Base-by-base conservation (phyloP, 2,888 invertebrate genomes). In the Mythimna albipuncta region DNA sequence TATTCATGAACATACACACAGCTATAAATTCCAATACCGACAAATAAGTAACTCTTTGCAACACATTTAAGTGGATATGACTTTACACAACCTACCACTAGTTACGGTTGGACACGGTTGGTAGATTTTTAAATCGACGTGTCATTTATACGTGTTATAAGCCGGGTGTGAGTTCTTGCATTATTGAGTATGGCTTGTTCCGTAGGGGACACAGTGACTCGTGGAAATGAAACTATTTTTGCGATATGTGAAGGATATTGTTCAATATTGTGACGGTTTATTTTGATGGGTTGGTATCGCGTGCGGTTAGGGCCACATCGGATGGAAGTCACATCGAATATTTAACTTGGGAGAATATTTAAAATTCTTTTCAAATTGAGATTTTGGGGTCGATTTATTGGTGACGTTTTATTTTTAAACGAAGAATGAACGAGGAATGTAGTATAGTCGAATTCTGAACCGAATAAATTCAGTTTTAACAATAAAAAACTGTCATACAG, bases 201-300 rank as follows among this genome's bases (percentile, higher is more conserved):
- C 72, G 81, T 66, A 66, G 79, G 81, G 79, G 75, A 77, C 73
- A 64, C 35, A 63, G n/a, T 44, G 50, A 66, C 65, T 65, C 69
- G 69, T 70, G 64, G 44, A 72, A 81, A 79, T 72, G 67, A 79
- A 81, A 79, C 79, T 72, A 79, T 79, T 81, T 81, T 81, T 77
- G 61, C 61, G 61, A 64, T 63, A 41, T 62, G 54, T 58, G 16
- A 54, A 47, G 54, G 26, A 58, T 55, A 66, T 67, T 77, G 77
- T 63, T 78, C 66, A 69, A 64, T 66, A 67, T 67, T 80, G 63
- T 75, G 55, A 52, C 26, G 19, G 21, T 66, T 75, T 67, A 55
- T 75, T 69, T 75, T 50, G 32, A 32, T n/a, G 13, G 47, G 21
- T 21, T 13, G 21, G 32, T 35, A 44, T 54, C 19, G 11, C 16